Conservation (phyloP, 2,797 vertebrate genomes). For the Novumbra hubbsi region DNA sequence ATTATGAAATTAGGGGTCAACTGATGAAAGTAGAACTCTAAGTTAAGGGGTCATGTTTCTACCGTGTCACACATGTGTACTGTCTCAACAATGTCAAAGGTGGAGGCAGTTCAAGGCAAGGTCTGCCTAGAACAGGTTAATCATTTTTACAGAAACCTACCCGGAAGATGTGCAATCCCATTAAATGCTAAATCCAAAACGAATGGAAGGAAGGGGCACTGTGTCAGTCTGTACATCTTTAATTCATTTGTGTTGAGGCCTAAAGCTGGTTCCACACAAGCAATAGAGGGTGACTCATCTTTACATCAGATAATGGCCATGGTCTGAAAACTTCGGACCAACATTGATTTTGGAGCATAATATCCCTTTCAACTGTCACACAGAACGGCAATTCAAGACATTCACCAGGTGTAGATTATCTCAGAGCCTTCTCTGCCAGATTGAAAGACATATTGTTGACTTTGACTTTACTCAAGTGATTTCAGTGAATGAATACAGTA, state of each 20-base stretch:
- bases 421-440: not conserved
- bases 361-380: no score
- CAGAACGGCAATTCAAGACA: no score
- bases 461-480: not conserved
- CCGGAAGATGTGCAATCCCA: not conserved
- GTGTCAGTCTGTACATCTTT: no score
- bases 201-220: no score
- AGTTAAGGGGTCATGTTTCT: conserved; percentile 26
- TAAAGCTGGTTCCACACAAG: no score
- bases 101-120: not conserved
- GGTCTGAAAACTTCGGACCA: no score
- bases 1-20: conserved; percentile 34
- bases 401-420: no score
- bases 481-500: not conserved
- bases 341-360: no score
- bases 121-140: not conserved
- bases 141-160: not conserved
- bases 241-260: no score
- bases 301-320: no score
- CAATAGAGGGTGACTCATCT: no score
- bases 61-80: conserved; percentile 14
- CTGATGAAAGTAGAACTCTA: conserved; percentile 48
- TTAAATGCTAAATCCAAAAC: no score
- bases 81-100: conserved; percentile 14
- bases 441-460: not conserved